Evolutionary conservation across 2,888 invertebrate genomes (phyloP), one percentile per base, ranked within the genome.

Genomic region (Caenorhabditis imperialis): DNA sequence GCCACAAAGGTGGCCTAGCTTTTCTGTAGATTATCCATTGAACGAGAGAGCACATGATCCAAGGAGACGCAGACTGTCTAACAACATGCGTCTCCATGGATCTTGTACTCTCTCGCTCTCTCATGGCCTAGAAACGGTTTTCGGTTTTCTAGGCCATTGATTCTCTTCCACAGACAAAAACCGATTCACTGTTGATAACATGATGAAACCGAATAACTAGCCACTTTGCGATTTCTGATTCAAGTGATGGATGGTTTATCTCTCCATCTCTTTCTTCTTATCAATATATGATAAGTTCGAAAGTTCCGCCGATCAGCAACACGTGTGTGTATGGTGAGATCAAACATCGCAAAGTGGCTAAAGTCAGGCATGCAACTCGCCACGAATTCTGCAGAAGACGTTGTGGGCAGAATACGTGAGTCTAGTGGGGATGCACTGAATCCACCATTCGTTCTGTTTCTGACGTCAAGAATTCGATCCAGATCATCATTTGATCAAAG

Each of bases 281-380:
- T 65, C 65, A 65, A 65, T 50, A 20, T 57, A 57, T 65, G 55
- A 65, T 65, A 65, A 65, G 65, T 65, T 65, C 65, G 65, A 65
- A 65, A 65, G 65, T 65, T 57, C 65, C 37, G 42, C 61, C 40
- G 55, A 57, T 65, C 55, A 55, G 55, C 55, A 55, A 65, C 65
- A 57, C 57, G 65, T 65, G 50, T 27, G 33, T 20, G 5, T 53
- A 53, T 12, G 18, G 3, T 27, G 40, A n/a, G 38, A 40, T 23
- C 37, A 61, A 33, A 61, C 35, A 50, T 33, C 18, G 61, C 3
- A 38, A 35, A 35, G 12, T 35, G 35, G 38, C n/a, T 38, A 38
- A 14, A 38, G n/a, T n/a, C n/a, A n/a, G n/a, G n/a, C n/a, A n/a
- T n/a, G n/a, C n/a, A n/a, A n/a, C n/a, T n/a, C n/a, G n/a, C n/a